Evolutionary conservation across 2,888 invertebrate species (phyloP), one percentile per base, ranked within the genome.

Genomic region (Pristionchus japonicus): DNA sequence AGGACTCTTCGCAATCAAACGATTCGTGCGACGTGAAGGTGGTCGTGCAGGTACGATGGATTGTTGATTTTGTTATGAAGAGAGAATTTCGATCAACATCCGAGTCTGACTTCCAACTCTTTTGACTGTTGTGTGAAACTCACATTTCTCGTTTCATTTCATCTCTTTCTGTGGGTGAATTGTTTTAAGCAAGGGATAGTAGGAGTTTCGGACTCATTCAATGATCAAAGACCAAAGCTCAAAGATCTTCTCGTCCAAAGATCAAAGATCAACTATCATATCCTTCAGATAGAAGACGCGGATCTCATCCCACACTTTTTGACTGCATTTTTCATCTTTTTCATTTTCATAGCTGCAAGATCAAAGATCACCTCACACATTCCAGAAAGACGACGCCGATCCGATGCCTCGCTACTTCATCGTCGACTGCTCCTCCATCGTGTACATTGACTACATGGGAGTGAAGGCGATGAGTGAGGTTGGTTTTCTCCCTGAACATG

Each of bases 401-500:
- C 64, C 64, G 15, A 40, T 61, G 3, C 47, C 87, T 40, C 88
- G 88, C 9, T 88, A 57, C 67, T 82, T 88, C 70, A 85, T 88
- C 23, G 6, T 88, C 20, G 88, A 88, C 40, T 88, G 88, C 34
- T 88, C 88, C 0, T 70, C 84, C 20, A 74, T 88, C 23, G 85
- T 47, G 3, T 88, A 85, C 74, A 64, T 88, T 17, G 88, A 88
- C 40, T 84, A 67, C 57, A 88, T 88, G 88, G 88, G 88, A 70
- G 88, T 85, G 31, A 84, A 85, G 57, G 88, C 88, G 0, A 27
- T 88, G 23, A n/a, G 37, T 47, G 88, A 88, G 67, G 88, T 88
- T 6, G 57, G 43, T 52, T 9, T 9, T 43, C 43, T 43, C 43
- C n/a, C n/a, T n/a, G n/a, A n/a, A n/a, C n/a, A n/a, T n/a, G n/a